These are phyloP conservation scores for Sphaerophoria taeniata DNA, from an alignment of 2,888 invertebrate genomes.

Conservation along the genomic window DNA sequence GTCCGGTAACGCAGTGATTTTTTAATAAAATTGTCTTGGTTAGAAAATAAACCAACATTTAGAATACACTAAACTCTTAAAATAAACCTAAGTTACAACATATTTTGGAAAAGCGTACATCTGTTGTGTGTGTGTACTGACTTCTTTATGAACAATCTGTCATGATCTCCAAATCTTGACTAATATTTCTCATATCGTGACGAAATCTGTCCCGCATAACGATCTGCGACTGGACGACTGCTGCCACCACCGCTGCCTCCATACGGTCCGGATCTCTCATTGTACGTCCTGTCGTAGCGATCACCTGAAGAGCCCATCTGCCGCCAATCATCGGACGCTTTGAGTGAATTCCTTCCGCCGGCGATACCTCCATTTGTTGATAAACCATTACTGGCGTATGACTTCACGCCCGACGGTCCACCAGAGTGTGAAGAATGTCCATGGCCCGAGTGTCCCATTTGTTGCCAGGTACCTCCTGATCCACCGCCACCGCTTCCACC, in stretches of 20 bases:
- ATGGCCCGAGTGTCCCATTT: constrained; percentile 75
- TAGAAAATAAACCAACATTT: constrained; percentile 58
- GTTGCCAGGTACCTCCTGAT: constrained; percentile 76
- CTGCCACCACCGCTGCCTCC: constrained; percentile 77
- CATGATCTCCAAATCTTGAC: constrained; percentile 1
- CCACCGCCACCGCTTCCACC: constrained; percentile 76
- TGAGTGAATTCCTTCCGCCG: constrained; percentile 79
- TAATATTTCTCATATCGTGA: constrained; percentile 80
- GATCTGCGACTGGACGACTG: constrained; percentile 79
- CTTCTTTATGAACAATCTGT: background rate
- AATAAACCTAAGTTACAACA: constrained; percentile 30
- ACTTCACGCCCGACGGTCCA: constrained; percentile 78
- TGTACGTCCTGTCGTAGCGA: constrained; percentile 82
- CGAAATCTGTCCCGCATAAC: constrained; percentile 80
- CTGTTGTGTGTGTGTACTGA: background rate
- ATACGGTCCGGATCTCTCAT: constrained; percentile 80
- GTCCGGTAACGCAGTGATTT: background rate
- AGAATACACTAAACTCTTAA: constrained; percentile 39
- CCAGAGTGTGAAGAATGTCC: constrained; percentile 65
- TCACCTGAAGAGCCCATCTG: constrained; percentile 79
- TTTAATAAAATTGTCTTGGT: constrained; percentile 39
- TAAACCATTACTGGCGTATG: constrained; percentile 81
- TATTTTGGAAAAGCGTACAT: constrained; percentile 10
- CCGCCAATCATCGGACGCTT: constrained; percentile 80
- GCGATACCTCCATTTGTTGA: constrained; percentile 78